Percentiles rank a stretch among this genome's conserved stretches.
These are phyloP conservation scores for Trilocha varians DNA, from an alignment of 2,888 invertebrate species.

Conservation along the genomic window DNA sequence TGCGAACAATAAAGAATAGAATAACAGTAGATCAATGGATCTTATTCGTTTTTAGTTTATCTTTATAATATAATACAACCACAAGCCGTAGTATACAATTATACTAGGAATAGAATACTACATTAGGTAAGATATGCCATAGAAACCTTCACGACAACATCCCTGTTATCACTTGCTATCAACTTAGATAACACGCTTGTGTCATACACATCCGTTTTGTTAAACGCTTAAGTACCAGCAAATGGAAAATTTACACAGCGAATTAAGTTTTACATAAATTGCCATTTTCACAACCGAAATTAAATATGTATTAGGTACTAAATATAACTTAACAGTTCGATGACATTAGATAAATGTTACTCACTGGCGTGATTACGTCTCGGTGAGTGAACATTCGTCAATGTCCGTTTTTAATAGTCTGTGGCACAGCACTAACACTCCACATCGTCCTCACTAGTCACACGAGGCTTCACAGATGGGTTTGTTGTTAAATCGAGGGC, in stretches of 20 bases:
- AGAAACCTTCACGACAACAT: constrained; percentile 26
- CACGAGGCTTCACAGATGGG: constrained; percentile 32
- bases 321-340: constrained; percentile 58
- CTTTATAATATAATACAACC: background rate
- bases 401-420: constrained; percentile 36
- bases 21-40: background rate
- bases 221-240: constrained; percentile 52
- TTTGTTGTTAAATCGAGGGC: constrained; percentile 52
- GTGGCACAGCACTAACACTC: constrained; percentile 65
- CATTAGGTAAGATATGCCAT: constrained; percentile 46
- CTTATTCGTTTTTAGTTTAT: background rate
- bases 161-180: constrained; percentile 45
- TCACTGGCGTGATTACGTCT: constrained; percentile 18
- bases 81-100: constrained; percentile 7
- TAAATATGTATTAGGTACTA: constrained; percentile 66
- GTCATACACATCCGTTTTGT: constrained; percentile 62
- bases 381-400: constrained; percentile 40
- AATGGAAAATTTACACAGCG: constrained; percentile 55
- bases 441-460: constrained; percentile 33
- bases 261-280: constrained; percentile 66
- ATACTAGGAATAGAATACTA: background rate
- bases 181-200: constrained; percentile 56
- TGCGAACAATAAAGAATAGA: background rate
- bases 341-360: constrained; percentile 41
- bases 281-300: constrained; percentile 74